Evolutionary conservation across 35 echinoderm and acorn worm species (phyloP).

Genomic region (Stichopus chloronotus): DNA sequence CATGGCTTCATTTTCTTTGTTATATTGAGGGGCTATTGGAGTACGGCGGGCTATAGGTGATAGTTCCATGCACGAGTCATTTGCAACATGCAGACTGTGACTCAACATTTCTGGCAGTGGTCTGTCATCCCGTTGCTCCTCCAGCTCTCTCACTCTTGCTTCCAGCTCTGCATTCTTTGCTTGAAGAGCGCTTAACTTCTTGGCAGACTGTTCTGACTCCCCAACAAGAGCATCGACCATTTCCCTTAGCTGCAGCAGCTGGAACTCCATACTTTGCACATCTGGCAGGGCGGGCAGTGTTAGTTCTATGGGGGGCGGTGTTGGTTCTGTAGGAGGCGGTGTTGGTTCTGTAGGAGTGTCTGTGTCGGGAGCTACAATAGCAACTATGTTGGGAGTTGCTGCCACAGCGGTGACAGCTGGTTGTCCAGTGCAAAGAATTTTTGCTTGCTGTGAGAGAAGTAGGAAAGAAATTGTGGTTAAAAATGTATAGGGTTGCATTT

Average conservation of each 20-base stretch:
- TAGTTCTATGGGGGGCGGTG: too few relatives aligned
- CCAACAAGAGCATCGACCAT: background rate
- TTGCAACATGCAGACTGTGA: background rate
- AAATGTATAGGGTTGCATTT: background rate
- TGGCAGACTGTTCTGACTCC: background rate
- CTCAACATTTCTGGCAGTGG: background rate
- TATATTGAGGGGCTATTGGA: background rate
- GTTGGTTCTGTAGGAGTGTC: background rate
- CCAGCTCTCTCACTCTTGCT: background rate
- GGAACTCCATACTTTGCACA: background rate
- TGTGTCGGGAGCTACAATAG: background rate
- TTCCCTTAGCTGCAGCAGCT: background rate
- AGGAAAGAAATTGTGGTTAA: background rate
- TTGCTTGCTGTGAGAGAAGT: background rate
- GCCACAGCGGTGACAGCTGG: background rate
- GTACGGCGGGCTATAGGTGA: background rate
- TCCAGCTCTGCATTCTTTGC: background rate
- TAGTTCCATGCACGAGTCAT: background rate
- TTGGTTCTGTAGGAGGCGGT: too few relatives aligned
- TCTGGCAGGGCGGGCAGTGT: background rate
- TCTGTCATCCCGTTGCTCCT: background rate
- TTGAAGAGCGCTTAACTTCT: background rate
- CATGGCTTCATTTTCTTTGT: constrained; percentile 2
- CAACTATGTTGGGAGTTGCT: background rate
- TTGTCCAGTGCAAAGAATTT: background rate